These are phyloP conservation scores for Argya squamiceps DNA, from an alignment of 2,797 vertebrate species.

Conservation along the genomic window DNA sequence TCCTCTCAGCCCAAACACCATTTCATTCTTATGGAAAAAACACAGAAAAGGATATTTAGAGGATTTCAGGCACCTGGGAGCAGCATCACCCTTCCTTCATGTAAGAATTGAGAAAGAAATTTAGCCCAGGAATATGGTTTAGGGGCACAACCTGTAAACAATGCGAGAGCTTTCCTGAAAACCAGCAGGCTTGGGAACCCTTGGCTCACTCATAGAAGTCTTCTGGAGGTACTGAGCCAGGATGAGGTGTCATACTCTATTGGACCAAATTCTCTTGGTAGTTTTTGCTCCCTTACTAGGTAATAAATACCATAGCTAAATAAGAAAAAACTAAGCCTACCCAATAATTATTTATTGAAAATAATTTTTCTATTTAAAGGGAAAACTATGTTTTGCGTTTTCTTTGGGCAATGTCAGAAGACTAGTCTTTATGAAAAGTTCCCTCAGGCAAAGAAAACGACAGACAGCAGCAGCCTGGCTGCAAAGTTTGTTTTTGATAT, in stretches of 20 bases:
- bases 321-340: neutral
- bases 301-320: neutral
- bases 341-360: neutral
- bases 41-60: neutral
- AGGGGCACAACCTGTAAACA: neutral
- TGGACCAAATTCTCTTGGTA: neutral
- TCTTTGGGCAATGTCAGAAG: neutral
- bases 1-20: neutral
- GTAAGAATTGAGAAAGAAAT: neutral
- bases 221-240: neutral
- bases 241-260: neutral
- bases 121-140: neutral
- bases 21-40: neutral
- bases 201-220: neutral
- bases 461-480: neutral
- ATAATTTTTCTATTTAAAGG: neutral
- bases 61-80: neutral
- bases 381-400: neutral
- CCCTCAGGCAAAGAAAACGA: neutral
- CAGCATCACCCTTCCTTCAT: neutral
- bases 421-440: neutral
- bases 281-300: neutral
- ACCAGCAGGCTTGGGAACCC: neutral
- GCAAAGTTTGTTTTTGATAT: neutral
- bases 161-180: neutral